A percentile compares a stretch with the other conserved stretches of the same genome.
Conservation (phyloP, 2,888 invertebrate genomes). For the Idaea dimidiata region DNA sequence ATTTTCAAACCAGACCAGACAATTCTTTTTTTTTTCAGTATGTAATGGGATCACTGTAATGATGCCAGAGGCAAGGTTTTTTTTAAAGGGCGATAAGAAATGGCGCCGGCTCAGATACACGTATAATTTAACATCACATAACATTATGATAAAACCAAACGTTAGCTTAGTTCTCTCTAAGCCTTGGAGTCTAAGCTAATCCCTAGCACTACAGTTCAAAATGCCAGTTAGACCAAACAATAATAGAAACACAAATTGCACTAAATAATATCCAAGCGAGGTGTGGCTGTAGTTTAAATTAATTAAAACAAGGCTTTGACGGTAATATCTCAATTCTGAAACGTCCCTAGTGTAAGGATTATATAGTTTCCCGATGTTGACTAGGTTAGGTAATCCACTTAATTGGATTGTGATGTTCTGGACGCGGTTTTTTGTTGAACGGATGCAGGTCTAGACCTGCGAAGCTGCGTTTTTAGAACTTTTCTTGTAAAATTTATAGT, state of each 20-base stretch:
- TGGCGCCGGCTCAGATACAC: too few relatives aligned
- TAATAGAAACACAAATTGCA: not conserved
- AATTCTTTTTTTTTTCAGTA: too few relatives aligned
- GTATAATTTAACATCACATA: too few relatives aligned
- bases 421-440: not conserved
- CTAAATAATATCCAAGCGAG: constrained; percentile 16
- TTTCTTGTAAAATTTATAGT: not conserved
- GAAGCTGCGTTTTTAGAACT: not conserved
- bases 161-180: not conserved
- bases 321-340: constrained; percentile 49
- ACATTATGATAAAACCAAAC: too few relatives aligned
- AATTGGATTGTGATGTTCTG: not conserved
- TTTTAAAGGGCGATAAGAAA: too few relatives aligned
- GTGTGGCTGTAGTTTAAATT: constrained; percentile 45
- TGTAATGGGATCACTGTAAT: too few relatives aligned
- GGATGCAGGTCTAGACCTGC: not conserved
- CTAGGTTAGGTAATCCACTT: not conserved
- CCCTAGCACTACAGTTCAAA: constrained; percentile 1
- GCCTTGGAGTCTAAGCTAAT: not conserved
- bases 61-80: too few relatives aligned
- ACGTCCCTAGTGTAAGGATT: constrained; percentile 14
- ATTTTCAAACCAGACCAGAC: too few relatives aligned
- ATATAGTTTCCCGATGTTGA: not conserved
- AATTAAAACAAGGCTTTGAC: constrained; percentile 53
- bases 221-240: not conserved